Evolutionary conservation across 2,888 invertebrate genomes (phyloP).

Genomic region (Mythimna lalbum): DNA sequence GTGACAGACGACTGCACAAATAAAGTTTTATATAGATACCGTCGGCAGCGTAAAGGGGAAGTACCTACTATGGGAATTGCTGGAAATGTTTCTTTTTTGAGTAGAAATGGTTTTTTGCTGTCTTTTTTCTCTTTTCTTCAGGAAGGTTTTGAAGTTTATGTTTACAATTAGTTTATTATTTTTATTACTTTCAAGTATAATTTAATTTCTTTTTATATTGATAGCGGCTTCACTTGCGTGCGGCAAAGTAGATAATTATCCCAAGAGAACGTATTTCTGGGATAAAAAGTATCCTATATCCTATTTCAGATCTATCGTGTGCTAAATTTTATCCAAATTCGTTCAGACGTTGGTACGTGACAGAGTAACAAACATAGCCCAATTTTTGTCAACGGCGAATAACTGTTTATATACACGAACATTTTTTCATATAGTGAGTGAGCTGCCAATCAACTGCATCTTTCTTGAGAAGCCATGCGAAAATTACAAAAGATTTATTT

Average conservation of each 20-base stretch:
- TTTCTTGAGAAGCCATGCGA: neutral
- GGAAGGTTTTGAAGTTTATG: slow-evolving; percentile 28
- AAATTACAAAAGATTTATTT: neutral
- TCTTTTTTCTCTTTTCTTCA: slow-evolving; percentile 19
- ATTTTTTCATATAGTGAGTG: no score
- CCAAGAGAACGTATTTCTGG: no score
- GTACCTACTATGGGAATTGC: slow-evolving; percentile 59
- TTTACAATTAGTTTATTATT: slow-evolving; percentile 27
- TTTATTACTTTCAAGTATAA: slow-evolving; percentile 24
- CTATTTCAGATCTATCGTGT: no score
- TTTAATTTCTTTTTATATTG: slow-evolving; percentile 33
- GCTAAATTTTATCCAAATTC: no score
- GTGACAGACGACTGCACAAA: slow-evolving; percentile 72
- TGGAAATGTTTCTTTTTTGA: slow-evolving; percentile 55
- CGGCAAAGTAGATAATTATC: no score
- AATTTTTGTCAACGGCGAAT: no score
- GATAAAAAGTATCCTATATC: no score
- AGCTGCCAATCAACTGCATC: neutral
- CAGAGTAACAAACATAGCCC: no score
- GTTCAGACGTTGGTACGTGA: no score
- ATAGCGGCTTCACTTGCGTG: no score
- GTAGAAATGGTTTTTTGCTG: slow-evolving; percentile 39
- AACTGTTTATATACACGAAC: no score
- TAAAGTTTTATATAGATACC: slow-evolving; percentile 70
- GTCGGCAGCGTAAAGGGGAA: slow-evolving; percentile 68